Evolutionary conservation across 2,113 vertebrate species (phyloP).

Genomic region (Podiceps cristatus): DNA sequence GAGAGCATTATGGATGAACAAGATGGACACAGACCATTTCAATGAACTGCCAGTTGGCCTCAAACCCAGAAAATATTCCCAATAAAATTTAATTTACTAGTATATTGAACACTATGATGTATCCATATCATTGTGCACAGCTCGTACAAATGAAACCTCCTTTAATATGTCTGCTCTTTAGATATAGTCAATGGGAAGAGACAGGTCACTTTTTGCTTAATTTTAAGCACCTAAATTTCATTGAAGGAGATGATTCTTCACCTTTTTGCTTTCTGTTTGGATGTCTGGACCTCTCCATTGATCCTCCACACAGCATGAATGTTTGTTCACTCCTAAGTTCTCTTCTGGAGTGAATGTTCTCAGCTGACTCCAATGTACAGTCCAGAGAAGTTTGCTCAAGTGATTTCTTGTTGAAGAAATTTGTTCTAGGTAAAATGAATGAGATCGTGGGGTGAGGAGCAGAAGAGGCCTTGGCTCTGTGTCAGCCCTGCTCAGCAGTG

Average conservation of each 20-base stretch:
- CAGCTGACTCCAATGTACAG: neutral
- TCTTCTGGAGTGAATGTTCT: neutral
- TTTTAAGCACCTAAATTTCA: neutral
- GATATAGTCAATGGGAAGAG: neutral
- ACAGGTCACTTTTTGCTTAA: neutral
- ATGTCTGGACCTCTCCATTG: neutral
- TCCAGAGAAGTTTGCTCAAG: neutral
- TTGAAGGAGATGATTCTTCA: neutral
- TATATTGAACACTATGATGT: neutral
- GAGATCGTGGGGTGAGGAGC: neutral
- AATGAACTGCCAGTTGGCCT: neutral
- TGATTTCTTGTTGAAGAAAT: neutral
- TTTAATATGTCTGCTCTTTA: neutral
- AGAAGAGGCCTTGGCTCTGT: too few relatives aligned
- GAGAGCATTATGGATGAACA: neutral
- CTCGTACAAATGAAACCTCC: neutral
- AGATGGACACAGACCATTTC: neutral
- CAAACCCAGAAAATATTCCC: neutral
- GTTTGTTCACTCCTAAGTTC: neutral
- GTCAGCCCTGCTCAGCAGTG: too few relatives aligned
- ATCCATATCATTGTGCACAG: neutral
- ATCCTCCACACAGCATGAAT: neutral
- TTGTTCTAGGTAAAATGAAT: neutral
- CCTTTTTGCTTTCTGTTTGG: neutral
- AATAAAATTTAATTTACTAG: neutral